Evolutionary conservation across 2,113 vertebrate genomes (phyloP).

Genomic region (Lophius piscatorius): DNA sequence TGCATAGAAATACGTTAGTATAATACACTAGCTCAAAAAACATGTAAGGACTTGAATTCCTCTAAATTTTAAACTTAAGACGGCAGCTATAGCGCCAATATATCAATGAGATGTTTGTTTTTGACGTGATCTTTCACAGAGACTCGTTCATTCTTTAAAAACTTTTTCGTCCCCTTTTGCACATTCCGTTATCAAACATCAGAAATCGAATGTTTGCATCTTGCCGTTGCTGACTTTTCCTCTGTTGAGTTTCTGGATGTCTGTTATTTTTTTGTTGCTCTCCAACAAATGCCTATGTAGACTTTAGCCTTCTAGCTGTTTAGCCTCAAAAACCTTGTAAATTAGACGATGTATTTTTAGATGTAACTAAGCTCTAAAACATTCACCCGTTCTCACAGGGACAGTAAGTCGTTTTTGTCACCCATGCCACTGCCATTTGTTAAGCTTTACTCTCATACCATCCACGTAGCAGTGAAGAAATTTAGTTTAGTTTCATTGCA

Average conservation of each 20-base stretch:
- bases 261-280: neutral
- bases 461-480: conserved; percentile 55
- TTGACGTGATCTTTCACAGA: no score
- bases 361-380: conserved; percentile 65
- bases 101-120: no score
- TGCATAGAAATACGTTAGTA: conserved; percentile 36
- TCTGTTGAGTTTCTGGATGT: conserved; percentile 54
- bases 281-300: conserved; percentile 61
- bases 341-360: conserved; percentile 67
- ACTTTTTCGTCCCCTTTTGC: conserved; percentile 39
- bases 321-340: conserved; percentile 79
- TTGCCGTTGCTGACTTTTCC: conserved; percentile 48
- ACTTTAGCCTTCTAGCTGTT: conserved; percentile 72
- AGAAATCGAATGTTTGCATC: conserved; percentile 52
- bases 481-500: conserved; percentile 65
- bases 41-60: conserved; percentile 28
- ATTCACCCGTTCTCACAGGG: conserved; percentile 51
- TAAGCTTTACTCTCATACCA: conserved; percentile 38
- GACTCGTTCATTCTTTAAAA: conserved; percentile 24
- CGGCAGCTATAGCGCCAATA: conserved; percentile 7
- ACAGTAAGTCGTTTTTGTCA: conserved; percentile 59
- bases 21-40: conserved; percentile 15
- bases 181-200: conserved; percentile 65
- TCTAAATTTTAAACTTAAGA: conserved; percentile 18
- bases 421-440: conserved; percentile 60